A percentile compares a stretch with the other conserved stretches of the same genome.
Evolutionary conservation across 2,113 vertebrate genomes (phyloP).

Genomic region (Corydoras maculifer): DNA sequence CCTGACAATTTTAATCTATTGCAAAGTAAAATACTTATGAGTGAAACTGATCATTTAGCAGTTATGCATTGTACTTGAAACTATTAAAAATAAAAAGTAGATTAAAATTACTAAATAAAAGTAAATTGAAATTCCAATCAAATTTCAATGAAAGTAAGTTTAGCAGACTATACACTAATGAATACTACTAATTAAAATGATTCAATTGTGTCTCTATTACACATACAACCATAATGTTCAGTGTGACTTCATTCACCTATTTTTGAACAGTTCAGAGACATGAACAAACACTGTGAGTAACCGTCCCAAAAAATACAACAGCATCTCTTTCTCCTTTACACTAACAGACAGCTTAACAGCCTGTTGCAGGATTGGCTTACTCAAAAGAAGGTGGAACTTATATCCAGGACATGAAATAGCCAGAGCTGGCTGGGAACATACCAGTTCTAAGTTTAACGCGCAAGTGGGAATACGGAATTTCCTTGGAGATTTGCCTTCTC

Average conservation of each 20-base stretch:
- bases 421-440: slow-evolving; percentile 46
- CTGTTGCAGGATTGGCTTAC: slow-evolving; percentile 42
- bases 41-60: not conserved
- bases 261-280: slow-evolving; percentile 25
- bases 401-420: slow-evolving; percentile 58
- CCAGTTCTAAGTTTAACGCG: slow-evolving; percentile 62
- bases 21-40: not conserved
- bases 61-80: not conserved
- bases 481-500: slow-evolving; percentile 38
- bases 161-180: not conserved
- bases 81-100: not conserved
- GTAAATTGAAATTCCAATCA: too few species aligned
- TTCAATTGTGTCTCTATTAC: slow-evolving; percentile 14
- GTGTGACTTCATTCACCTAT: slow-evolving; percentile 46
- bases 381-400: slow-evolving; percentile 43
- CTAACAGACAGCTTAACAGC: slow-evolving; percentile 58
- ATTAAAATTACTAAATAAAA: too few species aligned
- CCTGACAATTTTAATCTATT: not conserved
- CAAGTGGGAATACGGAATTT: slow-evolving; percentile 28
- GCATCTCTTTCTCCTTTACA: slow-evolving; percentile 41
- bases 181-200: not conserved
- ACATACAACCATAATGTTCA: slow-evolving; percentile 5
- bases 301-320: slow-evolving; percentile 43
- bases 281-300: slow-evolving; percentile 29
- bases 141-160: not conserved